Evolutionary conservation across 1,140 invertebrate genomes (phyloP).

Genomic region (Lepidostoma basale): DNA sequence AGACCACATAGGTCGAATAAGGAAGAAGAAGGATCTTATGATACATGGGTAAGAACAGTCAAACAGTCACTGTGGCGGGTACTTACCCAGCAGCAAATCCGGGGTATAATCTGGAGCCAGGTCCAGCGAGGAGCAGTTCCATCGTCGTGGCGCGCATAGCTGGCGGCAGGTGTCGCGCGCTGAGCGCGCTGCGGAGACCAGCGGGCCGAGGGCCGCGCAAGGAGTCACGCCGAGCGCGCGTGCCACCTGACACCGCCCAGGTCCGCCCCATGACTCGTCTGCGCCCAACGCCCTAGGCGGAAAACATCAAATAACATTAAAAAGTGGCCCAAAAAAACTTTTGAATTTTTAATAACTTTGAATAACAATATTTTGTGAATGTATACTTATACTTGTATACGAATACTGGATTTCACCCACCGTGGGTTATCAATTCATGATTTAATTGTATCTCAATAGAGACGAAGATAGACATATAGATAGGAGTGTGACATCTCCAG

Average conservation of each 20-base stretch:
- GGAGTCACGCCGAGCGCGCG: constrained; percentile 68
- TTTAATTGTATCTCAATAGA: not conserved
- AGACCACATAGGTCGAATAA: too few species aligned
- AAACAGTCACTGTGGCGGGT: not conserved
- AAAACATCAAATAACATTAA: not conserved
- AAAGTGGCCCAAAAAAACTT: too few species aligned
- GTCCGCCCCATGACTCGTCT: not conserved
- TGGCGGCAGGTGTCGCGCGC: constrained; percentile 74
- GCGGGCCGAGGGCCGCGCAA: constrained; percentile 73
- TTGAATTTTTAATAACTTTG: too few species aligned
- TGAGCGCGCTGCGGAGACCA: constrained; percentile 72
- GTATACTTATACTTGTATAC: too few species aligned
- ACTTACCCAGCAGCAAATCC: constrained; percentile 76
- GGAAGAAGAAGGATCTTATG: not conserved
- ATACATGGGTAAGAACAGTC: not conserved
- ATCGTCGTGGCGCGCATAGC: constrained; percentile 74
- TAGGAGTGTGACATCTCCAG: too few species aligned
- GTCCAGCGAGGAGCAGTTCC: constrained; percentile 85
- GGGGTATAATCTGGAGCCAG: constrained; percentile 73
- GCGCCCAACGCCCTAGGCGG: constrained; percentile 12
- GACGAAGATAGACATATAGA: too few species aligned
- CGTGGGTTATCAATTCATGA: too few species aligned
- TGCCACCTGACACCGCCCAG: constrained; percentile 48
- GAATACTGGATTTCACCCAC: too few species aligned
- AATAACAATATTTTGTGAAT: too few species aligned